A percentile compares a stretch with the other conserved stretches of the same genome.
These are phyloP conservation scores for Falco biarmicus DNA, from an alignment of 2,797 vertebrate genomes.

Conservation along the genomic window DNA sequence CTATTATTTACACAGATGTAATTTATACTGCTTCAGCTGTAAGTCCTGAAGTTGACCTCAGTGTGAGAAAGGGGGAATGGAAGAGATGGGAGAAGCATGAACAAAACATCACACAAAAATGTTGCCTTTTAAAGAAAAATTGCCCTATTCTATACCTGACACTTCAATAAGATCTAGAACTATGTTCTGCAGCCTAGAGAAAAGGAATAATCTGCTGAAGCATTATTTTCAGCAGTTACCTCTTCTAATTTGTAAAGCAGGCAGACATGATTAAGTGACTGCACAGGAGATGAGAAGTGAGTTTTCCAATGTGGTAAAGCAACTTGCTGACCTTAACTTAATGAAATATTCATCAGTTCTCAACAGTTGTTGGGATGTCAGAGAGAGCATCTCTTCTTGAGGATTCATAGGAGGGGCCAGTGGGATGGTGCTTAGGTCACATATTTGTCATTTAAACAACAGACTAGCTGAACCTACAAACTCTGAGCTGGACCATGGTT, in stretches of 20 bases:
- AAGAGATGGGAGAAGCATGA: background rate
- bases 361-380: background rate
- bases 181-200: background rate
- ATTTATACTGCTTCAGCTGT: background rate
- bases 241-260: background rate
- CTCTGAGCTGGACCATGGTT: background rate
- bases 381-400: background rate
- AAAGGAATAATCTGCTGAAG: background rate
- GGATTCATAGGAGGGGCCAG: background rate
- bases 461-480: background rate
- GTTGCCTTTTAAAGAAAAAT: background rate
- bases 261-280: background rate
- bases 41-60: background rate
- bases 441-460: background rate
- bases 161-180: background rate
- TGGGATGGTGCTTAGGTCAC: background rate
- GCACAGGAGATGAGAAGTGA: background rate
- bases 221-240: background rate
- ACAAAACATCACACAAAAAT: background rate
- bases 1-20: background rate
- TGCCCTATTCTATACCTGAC: background rate
- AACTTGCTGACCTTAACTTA: background rate
- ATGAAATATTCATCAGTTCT: slow-evolving; percentile 33
- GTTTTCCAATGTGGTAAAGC: background rate
- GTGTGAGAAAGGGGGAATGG: background rate